Conservation (phyloP, 2,113 vertebrate species). For the Anser cygnoides region DNA sequence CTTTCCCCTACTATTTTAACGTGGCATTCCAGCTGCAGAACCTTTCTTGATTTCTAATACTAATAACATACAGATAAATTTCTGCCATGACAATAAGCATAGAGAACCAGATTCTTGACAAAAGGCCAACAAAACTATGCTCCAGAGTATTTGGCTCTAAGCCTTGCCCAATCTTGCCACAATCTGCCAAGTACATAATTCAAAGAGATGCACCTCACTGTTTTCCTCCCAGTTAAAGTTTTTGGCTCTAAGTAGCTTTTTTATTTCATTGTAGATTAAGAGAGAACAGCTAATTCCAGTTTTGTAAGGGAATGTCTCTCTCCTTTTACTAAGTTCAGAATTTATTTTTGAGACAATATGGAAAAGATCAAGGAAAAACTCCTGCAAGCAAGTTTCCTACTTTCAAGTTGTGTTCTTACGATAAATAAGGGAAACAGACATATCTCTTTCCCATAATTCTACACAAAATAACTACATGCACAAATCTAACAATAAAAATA, state of each 20-base stretch:
- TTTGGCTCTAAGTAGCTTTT: neutral
- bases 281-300: neutral
- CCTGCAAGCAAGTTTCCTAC: neutral
- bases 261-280: neutral
- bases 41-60: neutral
- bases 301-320: neutral
- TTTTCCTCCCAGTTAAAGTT: neutral
- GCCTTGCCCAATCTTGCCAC: neutral
- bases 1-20: neutral
- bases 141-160: neutral
- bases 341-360: neutral
- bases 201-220: neutral
- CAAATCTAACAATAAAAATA: neutral
- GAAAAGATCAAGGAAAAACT: neutral
- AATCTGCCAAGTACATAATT: neutral
- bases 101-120: neutral
- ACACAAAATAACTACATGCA: neutral
- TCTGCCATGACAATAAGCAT: neutral
- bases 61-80: neutral
- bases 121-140: neutral
- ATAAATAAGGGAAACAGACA: neutral
- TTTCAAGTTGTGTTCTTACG: neutral
- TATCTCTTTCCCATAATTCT: neutral
- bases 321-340: neutral
- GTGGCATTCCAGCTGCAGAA: neutral